phyloP scores from a whole-genome alignment of 2,113 vertebrate species.

The Pipa parva region DNA sequence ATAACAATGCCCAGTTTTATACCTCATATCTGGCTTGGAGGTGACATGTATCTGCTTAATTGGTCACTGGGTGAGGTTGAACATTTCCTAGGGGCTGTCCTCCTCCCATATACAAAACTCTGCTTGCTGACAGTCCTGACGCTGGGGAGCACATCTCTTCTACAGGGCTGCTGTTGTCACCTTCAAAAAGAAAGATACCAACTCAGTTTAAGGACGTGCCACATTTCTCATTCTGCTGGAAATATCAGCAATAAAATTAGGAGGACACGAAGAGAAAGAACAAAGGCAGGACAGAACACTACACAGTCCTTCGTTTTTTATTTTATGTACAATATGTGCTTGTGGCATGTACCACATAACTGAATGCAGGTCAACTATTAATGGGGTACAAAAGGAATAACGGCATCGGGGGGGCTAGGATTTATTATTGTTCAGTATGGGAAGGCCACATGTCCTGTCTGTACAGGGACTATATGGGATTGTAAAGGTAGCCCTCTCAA shows the following conservation, averaged over 20 bases:
- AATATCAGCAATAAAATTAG: background rate
- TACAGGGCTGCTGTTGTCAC: constrained; percentile 11
- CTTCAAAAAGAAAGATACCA: background rate
- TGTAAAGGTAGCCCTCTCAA: no score
- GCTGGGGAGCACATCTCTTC: constrained; percentile 20
- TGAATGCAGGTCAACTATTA: no score
- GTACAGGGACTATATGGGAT: no score
- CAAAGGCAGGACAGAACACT: background rate
- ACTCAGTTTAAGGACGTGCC: background rate
- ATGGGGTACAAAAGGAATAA: no score
- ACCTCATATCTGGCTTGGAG: background rate
- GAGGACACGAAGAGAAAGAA: background rate
- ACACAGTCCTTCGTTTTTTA: no score
- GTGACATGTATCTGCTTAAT: constrained; percentile 37
- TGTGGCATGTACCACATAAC: no score
- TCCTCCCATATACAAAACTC: constrained; percentile 22
- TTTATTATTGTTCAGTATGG: no score
- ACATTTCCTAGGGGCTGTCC: constrained; percentile 19
- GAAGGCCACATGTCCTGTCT: no score
- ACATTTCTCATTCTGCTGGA: background rate
- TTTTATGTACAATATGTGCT: no score
- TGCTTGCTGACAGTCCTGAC: constrained; percentile 23
- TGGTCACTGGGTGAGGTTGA: constrained; percentile 38
- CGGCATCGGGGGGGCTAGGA: no score
- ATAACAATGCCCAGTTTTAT: constrained; percentile 36